A percentile compares a stretch with the other conserved stretches of the same genome.
phyloP scores from a whole-genome alignment of 1,140 invertebrate genomes.

The Ostrea denselamellosa region DNA sequence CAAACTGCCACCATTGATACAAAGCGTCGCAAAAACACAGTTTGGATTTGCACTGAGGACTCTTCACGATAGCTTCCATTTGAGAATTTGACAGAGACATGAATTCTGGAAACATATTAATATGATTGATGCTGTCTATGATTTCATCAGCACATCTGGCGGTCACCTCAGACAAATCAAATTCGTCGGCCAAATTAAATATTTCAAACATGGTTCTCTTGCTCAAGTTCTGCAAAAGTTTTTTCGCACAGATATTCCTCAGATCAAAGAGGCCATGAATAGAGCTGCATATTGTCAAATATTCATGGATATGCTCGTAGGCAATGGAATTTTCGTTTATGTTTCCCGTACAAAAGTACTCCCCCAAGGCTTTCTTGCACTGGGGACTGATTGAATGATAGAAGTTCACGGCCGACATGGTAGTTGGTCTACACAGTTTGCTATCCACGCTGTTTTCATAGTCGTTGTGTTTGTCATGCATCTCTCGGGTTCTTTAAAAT shows the following conservation, averaged over 20 bases:
- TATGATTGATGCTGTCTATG: not conserved
- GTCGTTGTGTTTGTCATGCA: constrained; percentile 4
- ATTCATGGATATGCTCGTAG: not conserved
- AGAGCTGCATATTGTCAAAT: not conserved
- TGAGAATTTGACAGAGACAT: not conserved
- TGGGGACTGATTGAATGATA: not conserved
- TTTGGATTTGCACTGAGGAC: not conserved
- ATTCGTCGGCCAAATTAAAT: constrained; percentile 15
- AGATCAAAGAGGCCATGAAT: not conserved
- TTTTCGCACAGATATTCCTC: not conserved
- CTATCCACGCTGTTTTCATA: not conserved
- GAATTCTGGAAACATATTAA: constrained; percentile 4
- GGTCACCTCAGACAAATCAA: not conserved
- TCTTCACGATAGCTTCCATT: not conserved
- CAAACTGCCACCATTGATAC: constrained; percentile 9
- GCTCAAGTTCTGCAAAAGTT: constrained; percentile 25
- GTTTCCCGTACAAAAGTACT: not conserved
- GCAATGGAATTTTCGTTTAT: not conserved
- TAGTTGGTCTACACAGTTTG: not conserved
- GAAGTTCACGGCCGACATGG: not conserved
- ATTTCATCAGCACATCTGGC: not conserved
- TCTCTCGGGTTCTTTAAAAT: not conserved
- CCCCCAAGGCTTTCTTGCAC: not conserved
- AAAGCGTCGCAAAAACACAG: not conserved
- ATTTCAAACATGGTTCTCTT: constrained; percentile 34